Evolutionary conservation across 2,797 vertebrate species (phyloP), one percentile per base, ranked within the genome.

Genomic region (Coluber constrictor): DNA sequence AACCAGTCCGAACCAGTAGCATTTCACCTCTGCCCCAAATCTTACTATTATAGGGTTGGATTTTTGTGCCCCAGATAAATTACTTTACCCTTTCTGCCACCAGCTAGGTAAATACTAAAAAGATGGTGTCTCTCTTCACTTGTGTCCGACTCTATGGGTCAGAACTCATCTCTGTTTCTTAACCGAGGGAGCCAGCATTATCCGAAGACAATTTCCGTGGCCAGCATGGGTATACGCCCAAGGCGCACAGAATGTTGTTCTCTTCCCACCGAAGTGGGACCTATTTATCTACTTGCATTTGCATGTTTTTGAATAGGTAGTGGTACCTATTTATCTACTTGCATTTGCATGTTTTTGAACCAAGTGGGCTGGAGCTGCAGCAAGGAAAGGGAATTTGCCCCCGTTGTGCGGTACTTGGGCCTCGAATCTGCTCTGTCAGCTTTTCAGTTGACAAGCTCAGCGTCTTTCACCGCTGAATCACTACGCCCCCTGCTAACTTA

Each of bases 391-490:
- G 29, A n/a, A 2, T 27, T 66, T 27, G 0, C 29, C 23, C 23
- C 27, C 4, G 0, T n/a, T 0, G 11, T 15, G 29, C 5, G 11
- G 61, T 0, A 9, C 11, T 29, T 11, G 4, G 61, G 11, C 61
- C 61, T n/a, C 4, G 11, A 66, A 66, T 29, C 25, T 15, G 61
- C 0, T 66, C 12, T 12, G 10, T 66, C 29, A 15, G 61, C 27
- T 63, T 29, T 12, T 29, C 27, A 12, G 27, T 27, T 13, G 29
- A 66, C 11, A 66, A n/a, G 11, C 12, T 66, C 27, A 5, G 29
- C 29, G 0, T 66, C 29, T 15, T n/a, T 15, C n/a, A 66, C 12
- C 12, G 0, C 2, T 6, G 12, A n/a, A 29, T 2, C 63, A 3
- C 29, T 4, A 10, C 4, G 0, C 27, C 18, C 61, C 63, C 27